Conservation (phyloP, 1,140 invertebrate genomes). For the Aporrectodea caliginosa region DNA sequence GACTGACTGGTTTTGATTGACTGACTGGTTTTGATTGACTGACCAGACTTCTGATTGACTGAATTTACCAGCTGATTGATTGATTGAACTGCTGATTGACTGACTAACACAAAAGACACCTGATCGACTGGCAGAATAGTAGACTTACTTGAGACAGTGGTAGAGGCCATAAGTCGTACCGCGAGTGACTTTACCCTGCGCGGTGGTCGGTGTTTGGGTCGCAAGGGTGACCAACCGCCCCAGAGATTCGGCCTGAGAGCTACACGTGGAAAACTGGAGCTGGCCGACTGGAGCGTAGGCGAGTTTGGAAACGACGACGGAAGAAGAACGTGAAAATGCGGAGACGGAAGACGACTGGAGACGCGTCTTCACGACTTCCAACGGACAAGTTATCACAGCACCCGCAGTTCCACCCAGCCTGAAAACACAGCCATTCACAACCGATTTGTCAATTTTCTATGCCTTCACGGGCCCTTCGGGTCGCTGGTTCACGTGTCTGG, state of each 20-base stretch:
- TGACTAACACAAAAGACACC: background rate
- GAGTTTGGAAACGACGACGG: background rate
- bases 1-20: background rate
- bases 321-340: background rate
- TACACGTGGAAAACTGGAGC: background rate
- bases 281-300: background rate
- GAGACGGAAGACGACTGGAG: constrained; percentile 76
- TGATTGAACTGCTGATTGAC: background rate
- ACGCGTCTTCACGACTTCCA: constrained; percentile 97
- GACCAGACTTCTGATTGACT: background rate
- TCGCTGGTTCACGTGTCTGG: too few relatives aligned
- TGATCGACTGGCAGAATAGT: background rate
- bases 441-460: too few relatives aligned
- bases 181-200: background rate
- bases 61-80: background rate
- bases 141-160: background rate
- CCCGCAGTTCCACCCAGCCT: constrained; percentile 92
- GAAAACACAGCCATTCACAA: too few relatives aligned
- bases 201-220: too few relatives aligned
- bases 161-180: background rate
- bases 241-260: background rate
- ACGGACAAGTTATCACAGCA: constrained; percentile 91
- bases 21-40: background rate
- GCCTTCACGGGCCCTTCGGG: too few relatives aligned
- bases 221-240: background rate